Evolutionary conservation across 2,888 invertebrate species (phyloP), one percentile per base, ranked within the genome.

Genomic region (Carabus problematicus): DNA sequence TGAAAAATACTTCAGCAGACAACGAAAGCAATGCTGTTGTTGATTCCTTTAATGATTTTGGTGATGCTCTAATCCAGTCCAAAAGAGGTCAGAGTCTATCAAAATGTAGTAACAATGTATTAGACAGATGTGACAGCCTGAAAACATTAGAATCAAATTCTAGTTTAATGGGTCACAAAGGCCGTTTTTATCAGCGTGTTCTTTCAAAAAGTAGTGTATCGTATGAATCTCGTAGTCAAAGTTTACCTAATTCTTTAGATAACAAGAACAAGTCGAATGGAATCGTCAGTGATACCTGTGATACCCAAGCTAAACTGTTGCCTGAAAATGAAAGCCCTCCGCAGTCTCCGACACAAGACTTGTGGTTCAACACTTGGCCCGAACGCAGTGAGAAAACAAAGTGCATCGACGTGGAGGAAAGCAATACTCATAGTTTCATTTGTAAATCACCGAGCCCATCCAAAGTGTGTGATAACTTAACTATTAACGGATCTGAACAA

Each of bases 321-420:
- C 70, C 68, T 55, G 72, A 76, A 61, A 64, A 73, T 68, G 75
- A 75, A 54, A 75, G 74, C 72, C 72, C 74, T 45, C 74, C 74
- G 54, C 63, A 70, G 45, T 75, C 76, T 14, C 74, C 75, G 18
- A 72, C 72, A 43, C 73, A 74, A 69, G 80, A 81, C 68, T 72
- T 76, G 58, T 84, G 84, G 84, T 85, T 83, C 74, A 83, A 82
- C 76, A 84, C 84, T 29, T 84, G 84, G 84, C 84, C 85, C 19
- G 84, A 85, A 77, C 76, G 83, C 72, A 81, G 77, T 73, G 81
- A 80, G 72, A 80, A 81, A 74, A 71, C 76, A 66, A 81, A 79
- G 76, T 76, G 71, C 72, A 73, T 69, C 68, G 79, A 79, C 12
- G 67, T 45, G 45, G 64, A 40, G 12, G 69, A 60, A n/a, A 72